Percentiles rank a stretch among this genome's conserved stretches.
phyloP scores from a whole-genome alignment of 2,888 invertebrate genomes.

The Clusia tigrina region DNA sequence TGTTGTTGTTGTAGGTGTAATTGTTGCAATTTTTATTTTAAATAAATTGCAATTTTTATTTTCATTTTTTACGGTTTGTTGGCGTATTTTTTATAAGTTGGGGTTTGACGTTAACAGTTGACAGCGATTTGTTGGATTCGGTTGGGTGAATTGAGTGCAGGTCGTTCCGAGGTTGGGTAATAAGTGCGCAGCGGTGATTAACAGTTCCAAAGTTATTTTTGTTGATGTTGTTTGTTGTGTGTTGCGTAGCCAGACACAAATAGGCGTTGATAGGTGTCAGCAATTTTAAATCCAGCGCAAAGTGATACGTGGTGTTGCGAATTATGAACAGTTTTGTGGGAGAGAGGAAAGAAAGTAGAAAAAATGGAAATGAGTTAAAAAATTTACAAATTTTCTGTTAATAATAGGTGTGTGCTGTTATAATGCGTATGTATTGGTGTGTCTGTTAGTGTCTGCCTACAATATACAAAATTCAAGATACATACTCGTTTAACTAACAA shows the following conservation, averaged over 20 bases:
- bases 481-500: no score
- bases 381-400: slow-evolving; percentile 31
- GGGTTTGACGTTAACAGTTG: no score
- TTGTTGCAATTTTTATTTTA: slow-evolving; percentile 15
- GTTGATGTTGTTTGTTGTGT: slow-evolving; percentile 23
- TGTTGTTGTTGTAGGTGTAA: slow-evolving; percentile 8
- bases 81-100: no score
- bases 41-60: neutral
- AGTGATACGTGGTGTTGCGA: neutral
- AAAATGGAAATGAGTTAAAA: slow-evolving; percentile 33
- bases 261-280: slow-evolving; percentile 34
- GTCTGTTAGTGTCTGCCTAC: slow-evolving; percentile 16
- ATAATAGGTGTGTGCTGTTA: neutral
- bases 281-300: slow-evolving; percentile 22
- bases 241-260: slow-evolving; percentile 9
- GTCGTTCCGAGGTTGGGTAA: neutral
- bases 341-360: slow-evolving; percentile 7
- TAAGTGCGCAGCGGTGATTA: neutral
- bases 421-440: slow-evolving; percentile 16
- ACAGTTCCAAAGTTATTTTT: slow-evolving; percentile 3
- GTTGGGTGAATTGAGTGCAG: neutral
- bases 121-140: neutral
- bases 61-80: no score
- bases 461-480: neutral
- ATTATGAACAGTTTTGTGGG: neutral